These are phyloP conservation scores for Labrus mixtus DNA, from an alignment of 2,113 vertebrate genomes.

Conservation along the genomic window DNA sequence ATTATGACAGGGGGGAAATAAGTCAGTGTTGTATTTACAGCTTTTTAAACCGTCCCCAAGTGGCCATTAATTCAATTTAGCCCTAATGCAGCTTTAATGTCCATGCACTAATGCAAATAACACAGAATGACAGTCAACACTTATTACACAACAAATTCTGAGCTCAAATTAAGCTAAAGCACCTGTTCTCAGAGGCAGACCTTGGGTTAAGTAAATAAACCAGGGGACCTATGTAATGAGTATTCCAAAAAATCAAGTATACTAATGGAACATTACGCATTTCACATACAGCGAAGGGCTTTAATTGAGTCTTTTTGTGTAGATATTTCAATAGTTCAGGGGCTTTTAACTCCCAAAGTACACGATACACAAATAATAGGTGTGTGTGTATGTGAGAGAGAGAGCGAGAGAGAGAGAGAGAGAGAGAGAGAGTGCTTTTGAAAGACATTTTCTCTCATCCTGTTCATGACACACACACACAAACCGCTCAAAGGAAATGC, in stretches of 20 bases:
- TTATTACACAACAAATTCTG: no score
- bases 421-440: neutral
- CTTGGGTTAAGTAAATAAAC: slow-evolving; percentile 15
- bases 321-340: neutral
- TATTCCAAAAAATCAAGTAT: neutral
- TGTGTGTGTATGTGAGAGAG: neutral
- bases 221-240: neutral
- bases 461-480: neutral
- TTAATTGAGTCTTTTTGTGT: neutral
- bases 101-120: neutral
- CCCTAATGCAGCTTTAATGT: neutral
- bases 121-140: neutral
- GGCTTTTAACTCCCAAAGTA: neutral
- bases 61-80: neutral
- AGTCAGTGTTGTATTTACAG: neutral
- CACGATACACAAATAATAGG: neutral
- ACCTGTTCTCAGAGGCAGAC: neutral
- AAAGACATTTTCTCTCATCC: slow-evolving; percentile 18
- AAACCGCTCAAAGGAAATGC: neutral
- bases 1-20: neutral
- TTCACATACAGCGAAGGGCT: neutral
- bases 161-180: neutral
- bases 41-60: neutral
- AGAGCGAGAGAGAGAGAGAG: no score
- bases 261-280: neutral